Base-by-base conservation (phyloP, 2,888 invertebrate species). In the Cataglyphis cursor region DNA sequence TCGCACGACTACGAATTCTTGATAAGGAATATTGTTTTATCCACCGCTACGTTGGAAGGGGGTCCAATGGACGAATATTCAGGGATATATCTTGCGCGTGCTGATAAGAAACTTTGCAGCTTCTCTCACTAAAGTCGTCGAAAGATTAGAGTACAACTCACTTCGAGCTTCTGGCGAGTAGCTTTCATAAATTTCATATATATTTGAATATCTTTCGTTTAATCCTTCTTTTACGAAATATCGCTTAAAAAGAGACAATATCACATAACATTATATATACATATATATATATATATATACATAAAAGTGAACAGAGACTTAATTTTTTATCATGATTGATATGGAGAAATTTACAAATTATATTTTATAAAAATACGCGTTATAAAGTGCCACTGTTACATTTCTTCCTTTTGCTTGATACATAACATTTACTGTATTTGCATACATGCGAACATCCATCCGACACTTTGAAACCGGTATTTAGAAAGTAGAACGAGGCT, bases 401-500 rank as follows among this genome's bases (percentile, higher is more conserved):
- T 18, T 18, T 18, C 18, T n/a, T n/a, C 2, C n/a, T n/a, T n/a
- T 51, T n/a, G 18, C n/a, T 6, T 6, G 18, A 51, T 51, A 51
- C n/a, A n/a, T 51, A 51, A 51, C n/a, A 51, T 51, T 51, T 51
- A 51, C 8, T n/a, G n/a, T 51, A n/a, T 51, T 51, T 51, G 24
- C 38, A 31, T 64, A 48, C 21, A 21, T 74, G 15, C 64, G 61
- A 81, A 83, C 62, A 80, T 54, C 41, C 41, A 44, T 70, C 2
- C n/a, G 35, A 61, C 10, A 61, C 28, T 74, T 75, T 28, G 85
- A 87, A 90, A 88, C 85, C 85, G 85, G 85, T 84, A 85, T 85
- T 91, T 90, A 89, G 88, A 12, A 87, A 89, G 83, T 89, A 85
- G 84, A 82, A 87, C 83, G 83, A 88, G 86, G 78, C 84, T 89